Conservation (phyloP, 2,113 vertebrate genomes). For the Lepus timidus region DNA sequence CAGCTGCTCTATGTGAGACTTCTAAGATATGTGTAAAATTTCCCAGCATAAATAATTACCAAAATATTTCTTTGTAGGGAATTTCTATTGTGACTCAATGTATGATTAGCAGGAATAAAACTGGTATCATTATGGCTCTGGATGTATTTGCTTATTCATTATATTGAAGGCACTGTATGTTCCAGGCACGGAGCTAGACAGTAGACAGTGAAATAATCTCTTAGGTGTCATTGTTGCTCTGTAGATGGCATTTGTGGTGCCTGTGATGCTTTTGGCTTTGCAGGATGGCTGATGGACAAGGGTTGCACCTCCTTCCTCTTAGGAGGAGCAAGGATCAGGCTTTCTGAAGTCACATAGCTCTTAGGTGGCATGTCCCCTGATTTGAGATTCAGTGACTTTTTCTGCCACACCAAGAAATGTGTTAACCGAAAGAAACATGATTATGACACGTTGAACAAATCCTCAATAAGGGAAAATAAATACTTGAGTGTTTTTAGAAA, state of each 20-base stretch:
- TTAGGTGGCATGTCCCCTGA: not conserved
- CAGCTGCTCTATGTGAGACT: not conserved
- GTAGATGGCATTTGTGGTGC: not conserved
- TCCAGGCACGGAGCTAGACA: not conserved
- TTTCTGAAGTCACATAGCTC: not conserved
- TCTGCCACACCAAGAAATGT: not conserved
- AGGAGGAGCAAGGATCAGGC: not conserved
- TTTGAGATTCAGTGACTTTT: slow-evolving; percentile 16
- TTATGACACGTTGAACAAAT: not conserved
- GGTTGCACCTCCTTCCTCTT: not conserved
- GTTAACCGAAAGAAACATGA: not conserved
- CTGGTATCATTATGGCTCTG: not conserved
- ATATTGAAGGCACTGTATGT: not conserved
- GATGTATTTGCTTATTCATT: not conserved
- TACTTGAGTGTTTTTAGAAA: not conserved
- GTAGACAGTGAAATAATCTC: not conserved
- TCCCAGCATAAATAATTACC: not conserved
- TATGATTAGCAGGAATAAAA: not conserved
- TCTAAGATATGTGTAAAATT: not conserved
- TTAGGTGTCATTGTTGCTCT: not conserved
- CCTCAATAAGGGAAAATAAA: not conserved
- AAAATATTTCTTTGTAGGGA: slow-evolving; percentile 37
- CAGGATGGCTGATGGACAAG: not conserved
- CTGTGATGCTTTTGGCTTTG: not conserved
- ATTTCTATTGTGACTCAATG: not conserved